A percentile compares a stretch with the other conserved stretches of the same genome.
Evolutionary conservation across 1,140 invertebrate species (phyloP).

Genomic region (Notospermus geniculatus): DNA sequence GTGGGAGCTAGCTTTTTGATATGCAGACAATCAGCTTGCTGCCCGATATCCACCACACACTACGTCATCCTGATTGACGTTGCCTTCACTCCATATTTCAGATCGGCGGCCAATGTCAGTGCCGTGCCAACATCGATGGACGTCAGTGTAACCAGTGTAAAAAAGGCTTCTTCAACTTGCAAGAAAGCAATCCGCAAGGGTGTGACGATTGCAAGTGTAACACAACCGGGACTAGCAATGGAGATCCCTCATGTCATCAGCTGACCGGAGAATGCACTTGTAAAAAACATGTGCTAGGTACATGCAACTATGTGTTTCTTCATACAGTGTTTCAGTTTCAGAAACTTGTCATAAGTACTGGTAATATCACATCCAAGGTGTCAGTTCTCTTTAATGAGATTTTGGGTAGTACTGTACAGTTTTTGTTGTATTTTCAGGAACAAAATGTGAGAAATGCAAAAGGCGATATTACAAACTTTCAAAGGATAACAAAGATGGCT

Average conservation of each 20-base stretch:
- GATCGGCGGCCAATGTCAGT: slow-evolving; percentile 82
- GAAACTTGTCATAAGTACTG: too few relatives aligned
- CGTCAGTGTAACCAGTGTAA: slow-evolving; percentile 88
- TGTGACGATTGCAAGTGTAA: slow-evolving; percentile 50
- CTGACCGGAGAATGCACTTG: slow-evolving; percentile 49
- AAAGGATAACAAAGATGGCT: slow-evolving; percentile 52
- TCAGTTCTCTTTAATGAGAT: too few relatives aligned
- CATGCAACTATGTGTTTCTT: slow-evolving; percentile 13
- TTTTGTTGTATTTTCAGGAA: slow-evolving; percentile 32
- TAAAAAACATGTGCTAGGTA: slow-evolving; percentile 64
- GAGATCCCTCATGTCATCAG: slow-evolving; percentile 59
- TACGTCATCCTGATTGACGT: too few relatives aligned
- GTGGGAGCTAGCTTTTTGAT: too few relatives aligned
- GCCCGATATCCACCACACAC: too few relatives aligned
- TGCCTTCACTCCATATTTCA: too few relatives aligned
- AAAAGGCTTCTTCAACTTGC: slow-evolving; percentile 90
- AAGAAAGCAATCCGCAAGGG: slow-evolving; percentile 71
- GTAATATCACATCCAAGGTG: too few relatives aligned
- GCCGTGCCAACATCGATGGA: slow-evolving; percentile 88
- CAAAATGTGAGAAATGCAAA: slow-evolving; percentile 78
- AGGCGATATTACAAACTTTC: slow-evolving; percentile 72
- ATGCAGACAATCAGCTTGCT: too few relatives aligned
- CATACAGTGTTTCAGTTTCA: too few relatives aligned
- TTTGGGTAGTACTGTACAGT: too few relatives aligned
- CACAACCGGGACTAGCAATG: slow-evolving; percentile 32